These are phyloP conservation scores for Craniophora ligustri DNA, from an alignment of 2,888 invertebrate genomes.

Conservation along the genomic window DNA sequence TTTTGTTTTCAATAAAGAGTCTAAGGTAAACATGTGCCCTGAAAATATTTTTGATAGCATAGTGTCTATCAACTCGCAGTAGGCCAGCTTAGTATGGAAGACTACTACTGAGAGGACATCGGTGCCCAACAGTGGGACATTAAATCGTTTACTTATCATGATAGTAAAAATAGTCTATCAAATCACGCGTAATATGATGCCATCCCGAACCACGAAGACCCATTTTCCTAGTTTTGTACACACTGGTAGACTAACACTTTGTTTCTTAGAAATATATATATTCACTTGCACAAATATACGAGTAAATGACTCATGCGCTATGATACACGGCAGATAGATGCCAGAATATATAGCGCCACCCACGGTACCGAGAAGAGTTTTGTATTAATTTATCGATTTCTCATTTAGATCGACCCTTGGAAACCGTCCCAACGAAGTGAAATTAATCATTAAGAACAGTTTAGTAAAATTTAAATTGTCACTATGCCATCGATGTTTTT, in stretches of 20 bases:
- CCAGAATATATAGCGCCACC: slow-evolving; percentile 50
- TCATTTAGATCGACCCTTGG: slow-evolving; percentile 37
- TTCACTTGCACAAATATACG: slow-evolving; percentile 31
- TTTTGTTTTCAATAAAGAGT: no score
- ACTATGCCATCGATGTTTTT: no score
- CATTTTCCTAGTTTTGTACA: slow-evolving; percentile 33
- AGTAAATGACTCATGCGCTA: slow-evolving; percentile 44
- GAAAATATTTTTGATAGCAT: no score
- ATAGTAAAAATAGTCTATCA: no score
- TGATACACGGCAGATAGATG: slow-evolving; percentile 47
- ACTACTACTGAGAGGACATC: no score
- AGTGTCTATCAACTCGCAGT: no score
- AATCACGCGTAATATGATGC: background rate
- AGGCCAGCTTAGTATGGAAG: no score
- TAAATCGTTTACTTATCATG: no score
- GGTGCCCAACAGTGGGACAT: no score
- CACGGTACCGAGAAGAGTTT: slow-evolving; percentile 40
- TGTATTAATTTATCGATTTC: slow-evolving; percentile 41
- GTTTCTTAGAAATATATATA: slow-evolving; percentile 38
- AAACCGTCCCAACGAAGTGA: slow-evolving; percentile 24
- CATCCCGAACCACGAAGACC: slow-evolving; percentile 21
- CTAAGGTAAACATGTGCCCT: no score
- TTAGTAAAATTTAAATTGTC: slow-evolving; percentile 18
- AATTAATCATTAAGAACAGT: slow-evolving; percentile 11
- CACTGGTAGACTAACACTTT: slow-evolving; percentile 9